Evolutionary conservation across 2,113 vertebrate genomes (phyloP), one percentile per base, ranked within the genome.

Genomic region (Hippocampus guttulatus): DNA sequence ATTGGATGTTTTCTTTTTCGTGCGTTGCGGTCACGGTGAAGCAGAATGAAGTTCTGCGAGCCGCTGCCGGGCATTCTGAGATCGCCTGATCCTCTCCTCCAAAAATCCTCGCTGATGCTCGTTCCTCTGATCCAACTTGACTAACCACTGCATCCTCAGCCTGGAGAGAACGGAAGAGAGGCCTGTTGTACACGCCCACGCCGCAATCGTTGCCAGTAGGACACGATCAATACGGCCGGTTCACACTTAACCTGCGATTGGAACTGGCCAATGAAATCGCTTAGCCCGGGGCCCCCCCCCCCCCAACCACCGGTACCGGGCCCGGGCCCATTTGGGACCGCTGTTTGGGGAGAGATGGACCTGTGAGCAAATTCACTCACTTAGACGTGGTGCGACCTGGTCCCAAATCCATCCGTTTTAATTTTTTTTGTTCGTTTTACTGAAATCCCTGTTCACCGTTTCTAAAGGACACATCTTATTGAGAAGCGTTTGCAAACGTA

Each of bases 141-240:
- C 47, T 27, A 80, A 20, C 87, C 85, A 88, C 71, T 85, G 80
- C 61, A 81, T 64, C 67, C 87, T 81, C 52, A 88, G 75, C 72
- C 85, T 87, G 69, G 15, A 58, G 25, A 49, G 3, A 72, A 12
- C 11, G 10, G 10, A n/a, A 51, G 14, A 40, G 8, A 5, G 23
- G 43, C 41, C 41, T 8, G 6, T 15, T 65, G 5, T 23, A 65
- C 18, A 62, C 18, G 21, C 8, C 18, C 7, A 61, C 3, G 33
- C 16, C 25, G 20, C 20, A 54, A 54, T 54, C 7, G 15, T 54
- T 54, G 52, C 20, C 58, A 60, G 14, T 60, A 30, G 27, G 12
- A 60, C 6, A 33, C 15, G 12, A 27, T 60, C 14, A 27, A 58
- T 15, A 58, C 10, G 25, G 25, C 23, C 4, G 54, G n/a, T 25